These are phyloP conservation scores for Stictonetta naevosa DNA, from an alignment of 2,113 vertebrate species.

Conservation along the genomic window DNA sequence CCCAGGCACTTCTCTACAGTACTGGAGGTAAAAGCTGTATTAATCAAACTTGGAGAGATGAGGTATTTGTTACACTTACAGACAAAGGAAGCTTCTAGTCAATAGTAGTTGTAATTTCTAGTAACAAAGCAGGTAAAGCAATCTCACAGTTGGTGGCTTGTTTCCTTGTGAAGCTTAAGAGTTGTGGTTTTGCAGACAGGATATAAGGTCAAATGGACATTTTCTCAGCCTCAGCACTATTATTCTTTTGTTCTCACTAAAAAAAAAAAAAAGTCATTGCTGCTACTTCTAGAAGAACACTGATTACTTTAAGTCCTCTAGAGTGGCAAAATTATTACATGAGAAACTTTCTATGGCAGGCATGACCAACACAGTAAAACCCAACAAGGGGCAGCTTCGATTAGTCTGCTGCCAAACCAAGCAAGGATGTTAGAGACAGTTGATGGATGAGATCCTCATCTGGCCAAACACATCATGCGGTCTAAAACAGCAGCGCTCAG, in stretches of 20 bases:
- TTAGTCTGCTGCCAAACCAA: not conserved
- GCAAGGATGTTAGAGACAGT: not conserved
- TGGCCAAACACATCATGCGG: fast-evolving
- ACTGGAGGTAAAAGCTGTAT: not conserved
- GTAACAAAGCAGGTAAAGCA: not conserved
- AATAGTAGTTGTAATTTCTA: not conserved
- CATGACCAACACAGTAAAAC: not conserved
- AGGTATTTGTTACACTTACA: fast-evolving
- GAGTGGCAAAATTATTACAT: not conserved
- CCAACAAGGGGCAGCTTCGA: not conserved
- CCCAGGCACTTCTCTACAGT: not conserved
- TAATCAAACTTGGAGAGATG: not conserved
- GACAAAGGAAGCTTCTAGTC: not conserved
- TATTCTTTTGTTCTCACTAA: not conserved
- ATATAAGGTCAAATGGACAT: not conserved
- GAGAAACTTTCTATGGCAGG: not conserved
- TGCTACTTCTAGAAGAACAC: not conserved
- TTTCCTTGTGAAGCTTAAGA: not conserved
- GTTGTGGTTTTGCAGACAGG: not conserved
- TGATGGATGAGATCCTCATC: not conserved
- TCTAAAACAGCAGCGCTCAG: not conserved
- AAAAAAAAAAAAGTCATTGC: not conserved
- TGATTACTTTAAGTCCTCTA: not conserved
- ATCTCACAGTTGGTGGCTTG: not conserved
- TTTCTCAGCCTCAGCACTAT: not conserved